Base-by-base conservation (phyloP, 2,797 vertebrate species). In the Dipus sagitta region DNA sequence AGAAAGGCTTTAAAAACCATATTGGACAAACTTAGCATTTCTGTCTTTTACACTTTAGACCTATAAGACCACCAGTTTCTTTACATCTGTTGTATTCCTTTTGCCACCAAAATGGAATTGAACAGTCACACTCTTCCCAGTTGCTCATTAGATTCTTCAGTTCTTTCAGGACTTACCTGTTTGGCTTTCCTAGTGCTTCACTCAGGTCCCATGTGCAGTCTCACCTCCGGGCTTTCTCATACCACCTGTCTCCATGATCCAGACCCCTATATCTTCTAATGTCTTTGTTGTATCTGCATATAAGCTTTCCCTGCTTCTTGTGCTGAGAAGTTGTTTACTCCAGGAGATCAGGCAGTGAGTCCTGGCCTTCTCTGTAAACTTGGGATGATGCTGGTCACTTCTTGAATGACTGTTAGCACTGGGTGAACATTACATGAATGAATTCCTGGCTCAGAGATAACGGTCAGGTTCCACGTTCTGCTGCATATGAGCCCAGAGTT, bases 1-100 rank as follows among this genome's bases (percentile, higher is more conserved):
- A 15, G 17, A 13, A 80, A 38, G 18, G 7, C 1, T 47, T 82
- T 6, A 24, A 64, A 64, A 21, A 23, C 24, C n/a, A 3, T 52
- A 20, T 82, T 60, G 1, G 30, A 85, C 75, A 93, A 70, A 64
- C 7, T 30, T 12, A 23, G 70, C 38, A 28, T 92, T 86, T 94
- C 91, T 80, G 0, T 65, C 62, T 74, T 60, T 62, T 70, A 24
- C 26, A 34, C 70, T 92, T 94, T 91, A 60, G 47, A 58, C 65
- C 34, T 80, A 24, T 4, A 91, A 21, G 3, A 11, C 91, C 82
- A 60, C 52, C 64, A 77, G 0, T 77, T 30, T 82, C 7, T 91
- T 95, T 91, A 62, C 42, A 75, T 86, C 62, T 93, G 17, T 80
- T 92, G 71, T 10, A 76, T 86, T 95, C 78, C 17, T 6, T 85